Conservation (phyloP, 2,888 invertebrate species). For the Ctena decussata region DNA sequence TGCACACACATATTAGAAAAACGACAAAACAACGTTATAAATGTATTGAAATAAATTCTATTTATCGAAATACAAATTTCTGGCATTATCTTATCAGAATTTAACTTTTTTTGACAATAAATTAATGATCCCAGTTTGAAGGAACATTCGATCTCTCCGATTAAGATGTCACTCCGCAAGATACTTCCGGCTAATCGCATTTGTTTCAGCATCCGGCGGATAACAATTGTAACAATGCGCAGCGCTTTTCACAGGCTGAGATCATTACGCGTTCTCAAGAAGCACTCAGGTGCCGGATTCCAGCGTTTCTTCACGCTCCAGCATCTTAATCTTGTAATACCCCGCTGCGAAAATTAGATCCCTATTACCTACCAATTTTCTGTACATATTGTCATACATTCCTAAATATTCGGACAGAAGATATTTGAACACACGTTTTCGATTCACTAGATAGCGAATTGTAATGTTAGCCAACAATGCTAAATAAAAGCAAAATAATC, state of each 20-base stretch:
- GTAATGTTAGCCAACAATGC: too few species aligned
- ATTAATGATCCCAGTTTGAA: background rate
- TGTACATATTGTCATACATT: background rate
- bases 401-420: too few species aligned
- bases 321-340: slow-evolving; percentile 18
- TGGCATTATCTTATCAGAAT: background rate
- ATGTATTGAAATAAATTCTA: too few species aligned
- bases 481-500: too few species aligned
- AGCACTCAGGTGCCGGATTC: background rate
- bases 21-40: too few species aligned
- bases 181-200: background rate
- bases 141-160: background rate
- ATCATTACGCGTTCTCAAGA: background rate
- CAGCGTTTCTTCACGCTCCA: background rate
- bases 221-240: background rate
- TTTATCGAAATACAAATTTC: background rate
- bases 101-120: background rate
- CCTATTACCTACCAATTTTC: slow-evolving; percentile 9
- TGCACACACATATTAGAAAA: too few species aligned
- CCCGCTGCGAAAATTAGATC: slow-evolving; percentile 59
- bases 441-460: too few species aligned
- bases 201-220: background rate
- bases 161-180: background rate
- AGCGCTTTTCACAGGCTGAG: background rate
- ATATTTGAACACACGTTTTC: too few species aligned